Evolutionary conservation across 2,888 invertebrate species (phyloP).

Genomic region (Chrysolina haemoptera): DNA sequence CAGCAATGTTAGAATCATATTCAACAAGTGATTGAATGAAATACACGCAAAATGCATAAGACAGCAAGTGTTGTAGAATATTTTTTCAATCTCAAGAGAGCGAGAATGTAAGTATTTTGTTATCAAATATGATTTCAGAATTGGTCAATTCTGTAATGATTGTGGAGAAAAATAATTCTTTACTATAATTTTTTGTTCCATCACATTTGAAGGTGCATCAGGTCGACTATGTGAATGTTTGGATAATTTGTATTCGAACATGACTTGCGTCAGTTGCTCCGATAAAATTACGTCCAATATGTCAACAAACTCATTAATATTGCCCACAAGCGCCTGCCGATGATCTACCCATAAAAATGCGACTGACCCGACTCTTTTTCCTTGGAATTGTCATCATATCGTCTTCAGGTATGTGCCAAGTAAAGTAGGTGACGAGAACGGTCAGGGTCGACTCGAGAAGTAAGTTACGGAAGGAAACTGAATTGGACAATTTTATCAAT

Average conservation of each 20-base stretch:
- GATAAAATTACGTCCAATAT: conserved; percentile 17
- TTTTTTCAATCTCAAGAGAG: too few species aligned
- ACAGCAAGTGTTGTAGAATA: too few species aligned
- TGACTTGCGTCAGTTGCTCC: background rate
- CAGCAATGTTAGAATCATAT: too few species aligned
- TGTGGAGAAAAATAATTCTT: too few species aligned
- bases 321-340: conserved; percentile 16
- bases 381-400: conserved; percentile 8
- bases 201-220: background rate
- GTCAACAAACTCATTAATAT: conserved; percentile 40
- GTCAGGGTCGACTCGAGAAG: background rate
- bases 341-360: conserved; percentile 29
- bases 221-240: background rate
- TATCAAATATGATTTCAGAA: too few species aligned
- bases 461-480: conserved; percentile 1
- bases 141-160: too few species aligned
- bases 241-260: conserved; percentile 5
- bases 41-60: too few species aligned
- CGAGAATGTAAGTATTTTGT: too few species aligned
- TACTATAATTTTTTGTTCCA: too few species aligned
- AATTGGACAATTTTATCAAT: too few species aligned
- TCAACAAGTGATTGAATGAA: too few species aligned
- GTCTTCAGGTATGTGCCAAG: conserved; percentile 20
- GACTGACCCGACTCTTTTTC: conserved; percentile 6
- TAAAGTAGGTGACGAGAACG: conserved; percentile 33